Conservation (phyloP, 1,140 invertebrate genomes). For the Scaptomyza graminum region DNA sequence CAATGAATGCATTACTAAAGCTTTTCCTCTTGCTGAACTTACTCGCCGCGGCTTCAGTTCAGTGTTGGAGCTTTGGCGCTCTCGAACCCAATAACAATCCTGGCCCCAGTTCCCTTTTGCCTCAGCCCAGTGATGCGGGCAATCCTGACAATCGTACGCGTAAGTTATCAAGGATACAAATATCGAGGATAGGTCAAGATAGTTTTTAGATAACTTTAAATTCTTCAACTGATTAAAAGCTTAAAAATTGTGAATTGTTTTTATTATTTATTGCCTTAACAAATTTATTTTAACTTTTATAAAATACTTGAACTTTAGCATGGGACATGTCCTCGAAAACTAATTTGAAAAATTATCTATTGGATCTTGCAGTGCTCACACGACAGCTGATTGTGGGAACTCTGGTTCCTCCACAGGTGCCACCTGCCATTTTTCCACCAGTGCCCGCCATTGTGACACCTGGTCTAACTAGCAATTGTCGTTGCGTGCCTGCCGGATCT, state of each 20-base stretch:
- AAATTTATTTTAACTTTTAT: no score
- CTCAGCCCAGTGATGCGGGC: conserved; percentile 59
- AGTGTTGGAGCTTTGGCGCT: conserved; percentile 58
- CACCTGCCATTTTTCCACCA: conserved; percentile 45
- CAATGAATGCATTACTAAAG: conserved; percentile 47
- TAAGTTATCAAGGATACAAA: conserved; percentile 30
- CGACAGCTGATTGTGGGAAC: conserved; percentile 77
- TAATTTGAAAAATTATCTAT: conserved; percentile 2
- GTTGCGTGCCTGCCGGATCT: conserved; percentile 68
- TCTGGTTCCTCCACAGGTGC: conserved; percentile 39
- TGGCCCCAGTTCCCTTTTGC: conserved; percentile 12
- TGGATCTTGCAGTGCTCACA: conserved; percentile 48
- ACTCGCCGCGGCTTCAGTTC: background rate
- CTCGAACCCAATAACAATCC: background rate
- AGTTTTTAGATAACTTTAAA: no score
- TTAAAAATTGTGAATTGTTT: no score
- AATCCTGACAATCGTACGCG: conserved; percentile 56
- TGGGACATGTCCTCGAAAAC: background rate
- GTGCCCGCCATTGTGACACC: conserved; percentile 38
- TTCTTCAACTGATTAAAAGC: no score
- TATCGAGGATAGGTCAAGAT: background rate
- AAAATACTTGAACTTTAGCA: background rate
- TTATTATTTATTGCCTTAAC: no score
- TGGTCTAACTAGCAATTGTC: conserved; percentile 64
- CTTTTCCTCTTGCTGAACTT: conserved; percentile 34